These are phyloP conservation scores for Epirrhoe tristata DNA, from an alignment of 2,888 invertebrate genomes.

Conservation along the genomic window DNA sequence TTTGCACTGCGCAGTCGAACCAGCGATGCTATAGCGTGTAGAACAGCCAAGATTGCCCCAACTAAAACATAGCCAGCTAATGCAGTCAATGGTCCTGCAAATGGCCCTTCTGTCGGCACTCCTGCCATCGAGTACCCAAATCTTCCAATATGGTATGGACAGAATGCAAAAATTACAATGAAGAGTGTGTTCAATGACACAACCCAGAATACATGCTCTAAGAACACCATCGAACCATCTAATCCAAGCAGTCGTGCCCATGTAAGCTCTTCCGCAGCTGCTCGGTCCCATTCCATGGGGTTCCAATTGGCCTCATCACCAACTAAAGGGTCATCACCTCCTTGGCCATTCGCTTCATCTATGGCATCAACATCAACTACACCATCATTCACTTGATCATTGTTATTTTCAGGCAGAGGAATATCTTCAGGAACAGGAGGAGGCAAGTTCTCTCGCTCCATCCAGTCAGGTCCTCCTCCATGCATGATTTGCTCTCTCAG, in stretches of 20 bases:
- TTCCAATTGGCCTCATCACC: slow-evolving; percentile 97
- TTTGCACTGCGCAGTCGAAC: slow-evolving; percentile 92
- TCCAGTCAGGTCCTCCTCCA: slow-evolving; percentile 98
- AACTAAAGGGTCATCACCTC: slow-evolving; percentile 83
- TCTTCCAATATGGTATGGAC: slow-evolving; percentile 97
- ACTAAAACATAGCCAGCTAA: slow-evolving; percentile 97
- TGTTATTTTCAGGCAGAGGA: slow-evolving; percentile 79
- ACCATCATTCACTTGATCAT: slow-evolving; percentile 74
- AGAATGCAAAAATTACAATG: slow-evolving; percentile 98
- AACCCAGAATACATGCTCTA: slow-evolving; percentile 99
- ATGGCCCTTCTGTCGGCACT: slow-evolving; percentile 88
- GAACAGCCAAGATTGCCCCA: slow-evolving; percentile 91
- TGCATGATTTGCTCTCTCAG: slow-evolving; percentile 98
- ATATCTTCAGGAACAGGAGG: slow-evolving; percentile 79
- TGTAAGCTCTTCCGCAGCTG: slow-evolving; percentile 98
- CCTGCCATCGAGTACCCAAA: slow-evolving; percentile 89
- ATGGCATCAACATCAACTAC: slow-evolving; percentile 66
- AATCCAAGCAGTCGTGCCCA: slow-evolving; percentile 98
- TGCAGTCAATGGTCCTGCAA: slow-evolving; percentile 97
- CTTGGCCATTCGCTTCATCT: slow-evolving; percentile 71
- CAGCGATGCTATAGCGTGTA: slow-evolving; percentile 93
- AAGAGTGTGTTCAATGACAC: slow-evolving; percentile 98
- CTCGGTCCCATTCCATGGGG: slow-evolving; percentile 99
- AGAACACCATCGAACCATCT: slow-evolving; percentile 98
- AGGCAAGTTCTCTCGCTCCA: slow-evolving; percentile 89